Evolutionary conservation across 2,113 vertebrate genomes (phyloP).

Genomic region (Tautogolabrus adspersus): DNA sequence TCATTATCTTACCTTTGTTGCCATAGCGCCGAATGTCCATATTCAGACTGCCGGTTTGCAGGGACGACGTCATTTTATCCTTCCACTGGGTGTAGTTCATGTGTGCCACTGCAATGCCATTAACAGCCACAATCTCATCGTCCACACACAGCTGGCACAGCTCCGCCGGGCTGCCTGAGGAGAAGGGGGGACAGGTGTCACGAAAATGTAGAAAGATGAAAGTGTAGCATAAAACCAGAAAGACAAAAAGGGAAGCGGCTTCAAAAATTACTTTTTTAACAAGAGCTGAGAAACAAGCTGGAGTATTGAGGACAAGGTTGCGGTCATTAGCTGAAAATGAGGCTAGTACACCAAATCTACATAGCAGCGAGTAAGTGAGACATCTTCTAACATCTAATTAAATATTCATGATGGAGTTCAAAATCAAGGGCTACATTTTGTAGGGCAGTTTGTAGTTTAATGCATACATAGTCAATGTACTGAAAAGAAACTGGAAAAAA

Average conservation of each 20-base stretch:
- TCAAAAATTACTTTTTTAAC: not conserved
- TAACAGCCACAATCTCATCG: slow-evolving; percentile 92
- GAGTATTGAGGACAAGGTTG: slow-evolving; percentile 7
- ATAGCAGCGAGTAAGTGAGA: slow-evolving; percentile 69
- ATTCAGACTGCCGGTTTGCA: slow-evolving; percentile 88
- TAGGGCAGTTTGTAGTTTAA: not conserved
- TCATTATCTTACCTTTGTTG: slow-evolving; percentile 87
- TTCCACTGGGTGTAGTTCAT: slow-evolving; percentile 91
- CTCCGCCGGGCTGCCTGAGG: slow-evolving; percentile 90
- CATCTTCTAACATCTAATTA: slow-evolving; percentile 57
- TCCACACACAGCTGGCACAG: slow-evolving; percentile 88
- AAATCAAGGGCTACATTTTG: slow-evolving; percentile 30
- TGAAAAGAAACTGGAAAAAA: slow-evolving; percentile 4
- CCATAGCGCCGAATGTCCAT: slow-evolving; percentile 93
- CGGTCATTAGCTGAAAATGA: slow-evolving; percentile 28
- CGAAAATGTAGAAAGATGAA: slow-evolving; percentile 27
- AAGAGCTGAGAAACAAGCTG: slow-evolving; percentile 9
- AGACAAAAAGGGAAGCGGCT: not conserved
- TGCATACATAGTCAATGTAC: not conserved
- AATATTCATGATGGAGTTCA: slow-evolving; percentile 76
- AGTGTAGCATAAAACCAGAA: not conserved
- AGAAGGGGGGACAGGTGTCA: not conserved
- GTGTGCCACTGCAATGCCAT: slow-evolving; percentile 83
- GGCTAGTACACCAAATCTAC: slow-evolving; percentile 51
- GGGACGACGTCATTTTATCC: slow-evolving; percentile 86